Base-by-base conservation (phyloP, 1,140 invertebrate species). In the Zaprionus davidi region DNA sequence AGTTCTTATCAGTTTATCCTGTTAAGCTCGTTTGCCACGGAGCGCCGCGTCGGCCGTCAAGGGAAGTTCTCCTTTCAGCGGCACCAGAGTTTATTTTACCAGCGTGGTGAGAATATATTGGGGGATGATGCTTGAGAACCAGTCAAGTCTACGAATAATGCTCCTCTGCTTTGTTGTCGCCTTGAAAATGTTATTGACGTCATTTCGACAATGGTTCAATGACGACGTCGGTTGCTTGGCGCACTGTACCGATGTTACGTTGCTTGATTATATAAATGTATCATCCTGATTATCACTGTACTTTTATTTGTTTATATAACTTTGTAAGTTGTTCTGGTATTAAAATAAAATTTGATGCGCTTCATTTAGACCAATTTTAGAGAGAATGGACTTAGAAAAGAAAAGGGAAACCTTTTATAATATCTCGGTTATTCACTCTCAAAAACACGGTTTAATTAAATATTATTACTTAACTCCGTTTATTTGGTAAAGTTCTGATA, bases 171-270 rank as follows among this genome's bases (percentile, higher is more conserved):
- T 74, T 78, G 59, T 78, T 78, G 78, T 78, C 55, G 82, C 59
- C 51, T 87, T 88, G 76, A 87, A 87, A 83, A 83, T 87, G 83
- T 83, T 83, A 87, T 87, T 88, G 84, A 81, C 81, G 83, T 88
- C 83, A 82, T 87, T 88, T 83, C 57, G 80, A 88, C 74, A 83
- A 87, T 83, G 36, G 71, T 83, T 64, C 31, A 11, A 34, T 34
- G 9, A 11, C 63, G 79, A 46, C 69, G 78, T 67, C 74, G 71
- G 71, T 36, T 78, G 77, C 77, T 64, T 44, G 41, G 60, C 55
- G 58, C 68, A 53, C 55, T 75, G 5, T 60, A 59, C 65, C 44
- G 76, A 74, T 86, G 63, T 86, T 86, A 75, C 79, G 82, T 86
- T 86, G 76, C 72, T 79, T 72, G 62, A 69, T 82, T 79, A 69